Conservation (phyloP, 2,888 invertebrate species). For the Cerastis rubricosa region DNA sequence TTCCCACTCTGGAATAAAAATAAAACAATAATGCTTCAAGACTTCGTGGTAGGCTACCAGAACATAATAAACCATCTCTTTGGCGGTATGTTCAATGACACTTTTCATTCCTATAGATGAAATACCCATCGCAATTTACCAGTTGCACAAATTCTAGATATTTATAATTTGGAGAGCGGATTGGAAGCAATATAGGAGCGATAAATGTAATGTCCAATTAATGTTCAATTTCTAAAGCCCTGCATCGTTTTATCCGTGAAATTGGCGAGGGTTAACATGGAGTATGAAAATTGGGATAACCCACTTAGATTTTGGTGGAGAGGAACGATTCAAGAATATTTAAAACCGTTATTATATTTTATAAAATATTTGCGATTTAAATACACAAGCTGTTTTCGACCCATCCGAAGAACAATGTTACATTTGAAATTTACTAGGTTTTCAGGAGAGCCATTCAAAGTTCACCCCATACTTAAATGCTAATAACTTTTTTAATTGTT, state of each 20-base stretch:
- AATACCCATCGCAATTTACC: slow-evolving; percentile 18
- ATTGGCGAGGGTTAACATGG: slow-evolving; percentile 22
- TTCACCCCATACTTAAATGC: too few species aligned
- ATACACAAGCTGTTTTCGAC: too few species aligned
- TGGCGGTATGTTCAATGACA: not conserved
- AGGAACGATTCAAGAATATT: not conserved
- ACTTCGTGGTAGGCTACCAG: too few species aligned
- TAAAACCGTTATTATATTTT: too few species aligned
- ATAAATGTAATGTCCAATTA: slow-evolving; percentile 60
- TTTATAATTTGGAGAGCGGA: slow-evolving; percentile 19
- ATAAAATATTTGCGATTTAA: too few species aligned
- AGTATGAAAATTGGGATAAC: not conserved
- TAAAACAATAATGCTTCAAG: too few species aligned
- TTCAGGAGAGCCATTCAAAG: too few species aligned
- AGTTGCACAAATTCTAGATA: slow-evolving; percentile 35
- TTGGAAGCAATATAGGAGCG: slow-evolving; percentile 38
- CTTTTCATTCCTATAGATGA: not conserved
- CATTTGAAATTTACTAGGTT: too few species aligned
- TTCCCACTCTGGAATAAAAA: too few species aligned
- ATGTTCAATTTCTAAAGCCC: slow-evolving; percentile 58
- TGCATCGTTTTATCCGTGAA: slow-evolving; percentile 52
- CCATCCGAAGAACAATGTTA: too few species aligned
- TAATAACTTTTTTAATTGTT: too few species aligned
- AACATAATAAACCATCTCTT: not conserved
- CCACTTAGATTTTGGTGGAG: not conserved